These are phyloP conservation scores for Platycnemis pennipes DNA, from an alignment of 2,888 invertebrate genomes.

Conservation along the genomic window DNA sequence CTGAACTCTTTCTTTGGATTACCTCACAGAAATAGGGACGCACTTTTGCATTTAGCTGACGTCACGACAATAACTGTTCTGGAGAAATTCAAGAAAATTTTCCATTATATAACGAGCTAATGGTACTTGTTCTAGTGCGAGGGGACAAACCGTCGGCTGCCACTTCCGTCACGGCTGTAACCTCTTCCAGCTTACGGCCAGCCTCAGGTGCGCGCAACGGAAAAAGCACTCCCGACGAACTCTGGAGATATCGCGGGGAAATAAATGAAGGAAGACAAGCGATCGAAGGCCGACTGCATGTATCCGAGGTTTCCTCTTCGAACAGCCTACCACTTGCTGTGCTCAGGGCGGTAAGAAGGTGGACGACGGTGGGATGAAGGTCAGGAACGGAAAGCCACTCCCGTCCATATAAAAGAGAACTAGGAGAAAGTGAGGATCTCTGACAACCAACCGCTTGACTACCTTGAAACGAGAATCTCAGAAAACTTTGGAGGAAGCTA, in stretches of 20 bases:
- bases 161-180: background rate
- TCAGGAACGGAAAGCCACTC: background rate
- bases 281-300: constrained; percentile 7
- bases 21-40: background rate
- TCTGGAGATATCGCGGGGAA: background rate
- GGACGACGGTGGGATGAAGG: constrained; percentile 16
- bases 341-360: background rate
- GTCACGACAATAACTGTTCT: background rate
- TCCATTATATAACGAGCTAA: background rate
- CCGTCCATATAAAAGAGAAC: background rate
- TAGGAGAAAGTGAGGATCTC: constrained; percentile 14
- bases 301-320: background rate
- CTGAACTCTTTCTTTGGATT: background rate
- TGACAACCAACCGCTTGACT: background rate
- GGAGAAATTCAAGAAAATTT: background rate
- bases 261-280: background rate
- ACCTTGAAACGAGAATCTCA: background rate
- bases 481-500: background rate
- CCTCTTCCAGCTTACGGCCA: background rate
- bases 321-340: background rate
- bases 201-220: constrained; percentile 52
- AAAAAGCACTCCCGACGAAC: constrained; percentile 53
- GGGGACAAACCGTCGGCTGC: background rate
- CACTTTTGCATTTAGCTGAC: background rate
- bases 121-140: background rate